Evolutionary conservation across 1,140 invertebrate species (phyloP), one percentile per base, ranked within the genome.

Genomic region (Eriocheir sinensis): DNA sequence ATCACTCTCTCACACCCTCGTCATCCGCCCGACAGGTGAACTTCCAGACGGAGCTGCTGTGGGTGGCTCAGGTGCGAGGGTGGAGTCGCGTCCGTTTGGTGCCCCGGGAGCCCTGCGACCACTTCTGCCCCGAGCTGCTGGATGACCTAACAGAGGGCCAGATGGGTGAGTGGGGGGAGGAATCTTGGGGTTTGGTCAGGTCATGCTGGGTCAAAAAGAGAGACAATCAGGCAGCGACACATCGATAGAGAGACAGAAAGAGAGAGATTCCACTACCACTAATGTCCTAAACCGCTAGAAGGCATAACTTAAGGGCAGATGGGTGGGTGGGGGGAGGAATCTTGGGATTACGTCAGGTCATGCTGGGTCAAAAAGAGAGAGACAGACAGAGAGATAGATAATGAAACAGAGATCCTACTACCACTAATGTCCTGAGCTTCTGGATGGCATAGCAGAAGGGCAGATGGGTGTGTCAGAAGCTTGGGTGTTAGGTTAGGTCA

Each of bases 31-130:
- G 1, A n/a, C 89, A 96, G 95, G 38, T 96, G 2, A 83, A 89
- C 38, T 95, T 95, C 93, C 92, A 95, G 83, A 95, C 96, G n/a
- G 94, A 96, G 79, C 96, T 98, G 32, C 97, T 98, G n/a, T 97
- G 98, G 80, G 96, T 98, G 95, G 98, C 98, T 3, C 98, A 98
- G 96, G 96, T 98, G 34, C 97, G 97, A 95, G 98, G 98, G 0
- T 97, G 97, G 36, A 98, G 97, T 38, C 97, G 97, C 34, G 96
- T 98, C 6, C 97, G 97, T 94, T 96, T 98, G 1, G 97, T 97
- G 15, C 98, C 98, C 0, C 97, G 97, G 94, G 97, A 97, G 86
- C 98, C 98, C 0, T 98, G 98, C 96, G 97, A 98, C 95, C 97
- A 97, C 53, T 97, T 97, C 6, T 99, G 98, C 96, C 97, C 97